These are phyloP conservation scores for Scolopax bukidnonensis DNA, from an alignment of 2,797 vertebrate species.

Conservation along the genomic window DNA sequence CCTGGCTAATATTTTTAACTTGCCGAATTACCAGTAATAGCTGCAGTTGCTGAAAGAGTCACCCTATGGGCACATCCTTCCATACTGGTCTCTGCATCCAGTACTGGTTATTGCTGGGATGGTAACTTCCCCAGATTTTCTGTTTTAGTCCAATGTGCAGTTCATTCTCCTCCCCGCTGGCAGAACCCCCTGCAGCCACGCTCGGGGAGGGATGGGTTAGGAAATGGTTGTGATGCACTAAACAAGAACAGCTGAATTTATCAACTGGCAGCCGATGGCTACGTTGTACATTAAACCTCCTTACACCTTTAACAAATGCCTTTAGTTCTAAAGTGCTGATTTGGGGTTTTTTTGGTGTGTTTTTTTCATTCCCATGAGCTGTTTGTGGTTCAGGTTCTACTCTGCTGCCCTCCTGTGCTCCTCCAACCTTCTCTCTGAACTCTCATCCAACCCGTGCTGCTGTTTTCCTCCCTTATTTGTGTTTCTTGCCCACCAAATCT, in stretches of 20 bases:
- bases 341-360: no score
- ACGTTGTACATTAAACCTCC: rapidly evolving
- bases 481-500: background rate
- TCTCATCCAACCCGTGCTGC: rapidly evolving
- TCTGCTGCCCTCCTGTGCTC: background rate
- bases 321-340: background rate
- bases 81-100: background rate
- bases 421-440: background rate
- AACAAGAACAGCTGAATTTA: background rate
- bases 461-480: background rate
- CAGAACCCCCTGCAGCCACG: no score
- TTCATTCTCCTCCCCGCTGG: background rate
- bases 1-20: background rate
- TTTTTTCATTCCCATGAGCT: rapidly evolving
- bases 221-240: rapidly evolving
- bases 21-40: background rate
- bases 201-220: rapidly evolving
- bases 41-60: background rate
- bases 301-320: rapidly evolving
- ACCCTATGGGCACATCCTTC: background rate
- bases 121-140: rapidly evolving
- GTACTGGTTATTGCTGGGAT: rapidly evolving
- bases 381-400: background rate
- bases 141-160: rapidly evolving
- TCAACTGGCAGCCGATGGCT: background rate